Conservation (phyloP, 1,140 invertebrate genomes). For the Drosophila lacertosa region DNA sequence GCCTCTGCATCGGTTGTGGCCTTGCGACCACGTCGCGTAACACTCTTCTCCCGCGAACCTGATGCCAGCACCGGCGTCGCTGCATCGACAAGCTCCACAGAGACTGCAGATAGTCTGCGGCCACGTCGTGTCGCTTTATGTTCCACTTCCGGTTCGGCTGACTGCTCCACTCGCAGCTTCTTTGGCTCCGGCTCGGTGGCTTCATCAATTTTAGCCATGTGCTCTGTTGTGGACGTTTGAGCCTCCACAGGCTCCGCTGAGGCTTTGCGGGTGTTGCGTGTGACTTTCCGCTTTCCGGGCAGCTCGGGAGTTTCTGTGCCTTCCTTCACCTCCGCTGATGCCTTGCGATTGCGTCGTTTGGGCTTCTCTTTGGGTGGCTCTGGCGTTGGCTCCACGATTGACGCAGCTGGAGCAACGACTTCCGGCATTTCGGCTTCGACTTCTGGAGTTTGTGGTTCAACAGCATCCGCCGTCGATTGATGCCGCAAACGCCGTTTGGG, state of each 20-base stretch:
- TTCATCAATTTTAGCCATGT: constrained; percentile 19
- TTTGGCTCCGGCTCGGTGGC: constrained; percentile 12
- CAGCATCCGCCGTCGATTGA: constrained; percentile 2
- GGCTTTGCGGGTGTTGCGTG: constrained; percentile 10
- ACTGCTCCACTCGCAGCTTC: background rate
- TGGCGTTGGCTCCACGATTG: background rate
- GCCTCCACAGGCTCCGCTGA: constrained; percentile 15
- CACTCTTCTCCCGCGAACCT: background rate
- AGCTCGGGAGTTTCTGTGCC: background rate
- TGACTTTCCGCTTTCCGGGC: constrained; percentile 1
- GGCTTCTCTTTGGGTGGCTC: constrained; percentile 21
- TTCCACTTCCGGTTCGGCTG: background rate
- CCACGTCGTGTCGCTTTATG: background rate
- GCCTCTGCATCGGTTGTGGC: constrained; percentile 4
- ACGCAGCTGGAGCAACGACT: background rate
- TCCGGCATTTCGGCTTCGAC: background rate
- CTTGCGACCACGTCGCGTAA: constrained; percentile 10
- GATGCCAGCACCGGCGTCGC: background rate
- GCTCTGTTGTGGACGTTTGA: background rate
- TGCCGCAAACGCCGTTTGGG: constrained; percentile 38
- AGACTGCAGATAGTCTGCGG: constrained; percentile 2
- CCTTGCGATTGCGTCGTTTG: constrained; percentile 30
- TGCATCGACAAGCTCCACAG: background rate
- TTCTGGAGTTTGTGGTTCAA: background rate
- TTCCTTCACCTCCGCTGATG: constrained; percentile 20